phyloP scores from a whole-genome alignment of 2,888 invertebrate genomes.

The Drosophila niveifrons region DNA sequence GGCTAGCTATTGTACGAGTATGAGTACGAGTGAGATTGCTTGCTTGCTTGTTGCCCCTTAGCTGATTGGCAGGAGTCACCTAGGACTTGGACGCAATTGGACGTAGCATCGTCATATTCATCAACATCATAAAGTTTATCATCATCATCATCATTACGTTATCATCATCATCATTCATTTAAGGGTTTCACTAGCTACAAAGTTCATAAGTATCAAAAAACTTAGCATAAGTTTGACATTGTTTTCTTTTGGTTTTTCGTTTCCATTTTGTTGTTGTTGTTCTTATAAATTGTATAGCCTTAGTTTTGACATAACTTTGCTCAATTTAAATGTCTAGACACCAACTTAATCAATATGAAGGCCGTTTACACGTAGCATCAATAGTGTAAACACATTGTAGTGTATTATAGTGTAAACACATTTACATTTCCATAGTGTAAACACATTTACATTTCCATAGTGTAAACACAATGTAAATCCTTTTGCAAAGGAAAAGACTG shows the following conservation, averaged over 20 bases:
- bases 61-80: constrained; percentile 61
- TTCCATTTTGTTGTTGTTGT: neutral
- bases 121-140: constrained; percentile 2
- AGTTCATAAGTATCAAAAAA: constrained; percentile 72
- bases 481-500: neutral
- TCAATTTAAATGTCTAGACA: constrained; percentile 24
- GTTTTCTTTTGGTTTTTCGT: constrained; percentile 14
- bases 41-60: constrained; percentile 19
- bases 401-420: constrained; percentile 8
- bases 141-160: constrained; percentile 3
- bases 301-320: constrained; percentile 34
- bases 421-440: neutral
- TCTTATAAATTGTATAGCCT: neutral
- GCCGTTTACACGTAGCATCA: constrained; percentile 9
- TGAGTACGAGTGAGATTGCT: constrained; percentile 9
- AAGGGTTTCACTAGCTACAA: constrained; percentile 71
- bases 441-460: neutral
- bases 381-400: neutral
- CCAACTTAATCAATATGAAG: constrained; percentile 14
- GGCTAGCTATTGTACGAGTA: constrained; percentile 34
- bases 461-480: no score
- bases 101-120: constrained; percentile 23
- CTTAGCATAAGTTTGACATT: constrained; percentile 54
- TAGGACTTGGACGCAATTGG: constrained; percentile 63
- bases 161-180: constrained; percentile 31